Evolutionary conservation across 2,797 vertebrate genomes (phyloP).

Genomic region (Amazonetta brasiliensis): DNA sequence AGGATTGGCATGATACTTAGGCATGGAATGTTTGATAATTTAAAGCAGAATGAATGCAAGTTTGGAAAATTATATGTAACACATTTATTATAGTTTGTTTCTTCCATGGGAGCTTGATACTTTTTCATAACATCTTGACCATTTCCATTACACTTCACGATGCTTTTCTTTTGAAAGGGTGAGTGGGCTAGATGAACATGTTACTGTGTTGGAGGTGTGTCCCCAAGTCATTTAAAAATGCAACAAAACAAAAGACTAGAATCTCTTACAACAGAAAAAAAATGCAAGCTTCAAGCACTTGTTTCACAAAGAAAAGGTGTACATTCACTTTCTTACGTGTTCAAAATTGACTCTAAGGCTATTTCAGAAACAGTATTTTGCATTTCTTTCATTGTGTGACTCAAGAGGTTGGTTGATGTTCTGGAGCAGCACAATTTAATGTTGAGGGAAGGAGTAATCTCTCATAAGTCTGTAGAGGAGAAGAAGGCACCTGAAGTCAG

Average conservation of each 20-base stretch:
- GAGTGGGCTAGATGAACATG: not conserved
- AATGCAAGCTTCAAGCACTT: not conserved
- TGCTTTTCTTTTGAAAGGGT: not conserved
- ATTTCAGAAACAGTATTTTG: fast-evolving
- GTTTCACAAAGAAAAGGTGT: not conserved
- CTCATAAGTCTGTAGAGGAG: not conserved
- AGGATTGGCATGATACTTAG: not conserved
- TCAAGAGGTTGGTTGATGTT: not conserved
- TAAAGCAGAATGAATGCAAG: not conserved
- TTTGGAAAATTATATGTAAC: not conserved
- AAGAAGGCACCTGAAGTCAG: not conserved
- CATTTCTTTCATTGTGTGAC: not conserved
- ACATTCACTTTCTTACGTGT: not conserved
- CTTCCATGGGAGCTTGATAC: not conserved
- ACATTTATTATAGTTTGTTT: too few relatives aligned
- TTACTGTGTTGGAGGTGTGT: not conserved
- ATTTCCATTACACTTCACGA: not conserved
- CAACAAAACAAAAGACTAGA: not conserved
- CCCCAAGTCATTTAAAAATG: not conserved
- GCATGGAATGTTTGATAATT: not conserved
- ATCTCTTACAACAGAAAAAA: not conserved
- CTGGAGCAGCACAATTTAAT: not conserved
- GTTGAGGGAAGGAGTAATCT: not conserved
- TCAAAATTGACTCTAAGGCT: not conserved
- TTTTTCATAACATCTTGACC: not conserved